These are phyloP conservation scores for Equus przewalskii DNA, from an alignment of 2,113 vertebrate genomes.

Conservation along the genomic window DNA sequence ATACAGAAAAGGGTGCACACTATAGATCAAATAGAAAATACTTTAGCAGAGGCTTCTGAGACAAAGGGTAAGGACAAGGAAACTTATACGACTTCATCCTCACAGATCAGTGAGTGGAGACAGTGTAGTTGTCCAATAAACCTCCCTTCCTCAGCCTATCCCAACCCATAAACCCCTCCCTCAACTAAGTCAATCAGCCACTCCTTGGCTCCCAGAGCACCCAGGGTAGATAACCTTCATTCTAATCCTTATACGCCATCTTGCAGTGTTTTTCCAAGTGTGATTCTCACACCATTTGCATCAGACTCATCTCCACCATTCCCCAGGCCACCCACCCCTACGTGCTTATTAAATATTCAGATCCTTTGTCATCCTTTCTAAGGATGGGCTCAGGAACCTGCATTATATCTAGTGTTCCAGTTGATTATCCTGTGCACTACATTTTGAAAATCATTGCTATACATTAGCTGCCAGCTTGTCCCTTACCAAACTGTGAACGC, in stretches of 20 bases:
- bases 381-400: not conserved
- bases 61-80: not conserved
- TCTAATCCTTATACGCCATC: not conserved
- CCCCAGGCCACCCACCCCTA: not conserved
- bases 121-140: not conserved
- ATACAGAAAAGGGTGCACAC: not conserved
- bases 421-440: not conserved
- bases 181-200: not conserved
- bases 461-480: not conserved
- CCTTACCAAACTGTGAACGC: not conserved
- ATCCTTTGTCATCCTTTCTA: not conserved
- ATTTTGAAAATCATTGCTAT: not conserved
- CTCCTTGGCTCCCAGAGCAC: not conserved
- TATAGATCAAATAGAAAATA: not conserved
- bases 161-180: not conserved
- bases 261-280: not conserved
- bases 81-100: not conserved
- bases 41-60: not conserved
- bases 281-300: not conserved
- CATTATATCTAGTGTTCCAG: not conserved
- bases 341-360: not conserved
- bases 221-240: not conserved
- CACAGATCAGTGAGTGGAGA: not conserved
- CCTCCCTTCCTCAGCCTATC: not conserved
- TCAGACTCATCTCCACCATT: not conserved